Conservation (phyloP, 1,140 invertebrate genomes). For the Ridgeia piscesae region DNA sequence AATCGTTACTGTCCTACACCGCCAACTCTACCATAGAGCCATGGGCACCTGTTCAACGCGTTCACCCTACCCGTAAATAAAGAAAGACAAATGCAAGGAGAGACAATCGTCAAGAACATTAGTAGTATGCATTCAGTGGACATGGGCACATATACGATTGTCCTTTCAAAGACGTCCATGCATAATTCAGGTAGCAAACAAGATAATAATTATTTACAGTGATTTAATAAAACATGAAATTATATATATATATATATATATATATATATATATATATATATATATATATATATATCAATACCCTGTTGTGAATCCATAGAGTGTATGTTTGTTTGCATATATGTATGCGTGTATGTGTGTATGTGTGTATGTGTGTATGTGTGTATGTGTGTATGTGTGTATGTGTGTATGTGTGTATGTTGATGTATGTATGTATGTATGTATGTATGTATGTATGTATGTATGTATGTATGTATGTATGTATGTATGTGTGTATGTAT, state of each 20-base stretch:
- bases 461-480: slow-evolving; percentile 12
- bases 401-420: too few relatives aligned
- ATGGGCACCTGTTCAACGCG: neutral
- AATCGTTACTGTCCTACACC: neutral
- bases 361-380: neutral
- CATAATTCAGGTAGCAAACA: neutral
- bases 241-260: neutral
- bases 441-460: slow-evolving; percentile 13
- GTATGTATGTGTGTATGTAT: neutral
- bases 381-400: neutral
- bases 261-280: too few relatives aligned
- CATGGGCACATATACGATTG: neutral
- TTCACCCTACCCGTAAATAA: neutral
- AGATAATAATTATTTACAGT: neutral
- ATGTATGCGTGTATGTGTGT: neutral
- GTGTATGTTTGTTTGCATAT: neutral
- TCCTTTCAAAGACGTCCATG: neutral
- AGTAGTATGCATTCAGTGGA: neutral
- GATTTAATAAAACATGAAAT: neutral
- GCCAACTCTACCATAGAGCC: neutral
- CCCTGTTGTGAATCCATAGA: neutral
- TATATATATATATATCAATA: neutral
- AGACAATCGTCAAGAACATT: neutral
- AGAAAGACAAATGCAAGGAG: neutral
- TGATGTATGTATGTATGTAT: slow-evolving; percentile 15